Base-by-base conservation (phyloP, 2,797 vertebrate species). In the Mustela erminea region DNA sequence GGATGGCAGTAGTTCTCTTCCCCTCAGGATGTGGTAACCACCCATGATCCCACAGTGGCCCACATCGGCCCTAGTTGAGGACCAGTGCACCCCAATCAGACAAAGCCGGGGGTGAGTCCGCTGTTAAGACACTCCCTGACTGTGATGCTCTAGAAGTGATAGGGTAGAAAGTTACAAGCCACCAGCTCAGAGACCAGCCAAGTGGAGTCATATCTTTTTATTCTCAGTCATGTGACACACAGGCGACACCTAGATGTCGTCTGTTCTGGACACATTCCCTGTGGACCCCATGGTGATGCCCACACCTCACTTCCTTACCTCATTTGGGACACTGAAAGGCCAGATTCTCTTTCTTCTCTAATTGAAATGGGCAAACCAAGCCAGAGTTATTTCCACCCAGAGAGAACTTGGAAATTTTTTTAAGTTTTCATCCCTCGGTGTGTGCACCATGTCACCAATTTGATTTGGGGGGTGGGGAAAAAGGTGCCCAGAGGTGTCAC, bases 21-120 rank as follows among this genome's bases (percentile, higher is more conserved):
- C 17, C 25, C 35, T 27, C 56, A 11, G 41, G 35, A 41, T 15
- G 1, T 68, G 20, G 49, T 49, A n/a, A 64, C n/a, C 83, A 38
- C 41, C 87, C 52, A 11, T 7, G 35, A 80, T 46, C 35, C 66
- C 54, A 13, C 3, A 15, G 14, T 8, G 23, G 17, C 2, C 15
- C 29, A 2, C 43, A 32, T 62, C 3, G 0, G 32, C 56, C 70
- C 29, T 6, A 14, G 10, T 27, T 93, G 54, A 49, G 46, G 21
- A 66, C 14, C 5, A 25, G 3, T 32, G 5, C 54, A 15, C 60
- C 27, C 17, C 62, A 43, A 62, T 46, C 56, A 88, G 80, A 93
- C 5, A 38, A 60, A 60, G n/a, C 25, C 25, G 35, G 35, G 2
- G 7, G 1, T 75, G 18, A 62, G 18, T 46, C 32, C 0, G 0